A percentile compares a stretch with the other conserved stretches of the same genome.
These are phyloP conservation scores for Girardia tigrina DNA, from an alignment of 2,888 invertebrate species.

Conservation along the genomic window DNA sequence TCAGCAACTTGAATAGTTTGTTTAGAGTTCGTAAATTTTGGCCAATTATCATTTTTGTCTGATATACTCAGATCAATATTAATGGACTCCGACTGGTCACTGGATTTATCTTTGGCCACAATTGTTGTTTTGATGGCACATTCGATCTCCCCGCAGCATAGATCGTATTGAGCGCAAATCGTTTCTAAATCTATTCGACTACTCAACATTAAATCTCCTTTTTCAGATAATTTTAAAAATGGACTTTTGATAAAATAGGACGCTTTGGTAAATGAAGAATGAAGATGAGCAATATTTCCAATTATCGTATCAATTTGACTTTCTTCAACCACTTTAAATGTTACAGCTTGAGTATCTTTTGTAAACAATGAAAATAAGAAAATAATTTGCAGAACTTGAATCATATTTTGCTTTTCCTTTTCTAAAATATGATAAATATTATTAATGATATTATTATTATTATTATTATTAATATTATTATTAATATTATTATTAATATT, in stretches of 20 bases:
- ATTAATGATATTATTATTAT: too few species aligned
- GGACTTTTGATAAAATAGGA: background rate
- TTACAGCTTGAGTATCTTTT: background rate
- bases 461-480: too few species aligned
- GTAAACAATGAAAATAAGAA: background rate
- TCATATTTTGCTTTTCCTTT: background rate
- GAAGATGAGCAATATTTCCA: conserved; percentile 13
- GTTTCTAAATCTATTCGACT: conserved; percentile 25
- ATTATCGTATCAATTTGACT: background rate
- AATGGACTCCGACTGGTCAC: conserved; percentile 11
- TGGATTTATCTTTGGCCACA: background rate
- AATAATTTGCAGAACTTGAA: too few species aligned
- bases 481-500: background rate
- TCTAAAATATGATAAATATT: background rate
- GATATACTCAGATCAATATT: conserved; percentile 7
- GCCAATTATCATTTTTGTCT: conserved; percentile 31
- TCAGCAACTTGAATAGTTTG: conserved; percentile 24
- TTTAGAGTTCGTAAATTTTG: background rate
- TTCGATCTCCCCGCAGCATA: background rate
- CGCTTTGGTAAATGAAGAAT: background rate
- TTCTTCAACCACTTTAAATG: background rate
- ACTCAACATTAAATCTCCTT: conserved; percentile 1
- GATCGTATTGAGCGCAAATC: background rate
- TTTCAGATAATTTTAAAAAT: background rate
- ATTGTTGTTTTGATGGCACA: conserved; percentile 3